Base-by-base conservation (phyloP, 1,140 invertebrate genomes). In the Nomia melanderi region DNA sequence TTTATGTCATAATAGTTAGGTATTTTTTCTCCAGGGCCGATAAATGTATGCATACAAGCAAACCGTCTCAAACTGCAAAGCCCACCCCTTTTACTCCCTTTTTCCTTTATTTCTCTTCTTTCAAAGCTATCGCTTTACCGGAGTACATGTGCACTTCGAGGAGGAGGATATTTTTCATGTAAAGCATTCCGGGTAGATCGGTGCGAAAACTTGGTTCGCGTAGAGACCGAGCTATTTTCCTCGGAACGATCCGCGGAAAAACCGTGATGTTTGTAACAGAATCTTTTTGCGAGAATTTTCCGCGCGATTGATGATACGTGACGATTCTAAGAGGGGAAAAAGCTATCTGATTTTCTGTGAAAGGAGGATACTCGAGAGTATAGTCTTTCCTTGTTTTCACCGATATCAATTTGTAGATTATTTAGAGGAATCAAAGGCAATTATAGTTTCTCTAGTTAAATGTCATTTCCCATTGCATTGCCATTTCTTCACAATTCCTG, bases 81-180 rank as follows among this genome's bases (percentile, higher is more conserved):
- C 62, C 27, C 50, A 25, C 25, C 36, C 47, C 47, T 23, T 54
- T 31, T n/a, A 8, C 60, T 7, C 20, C 7, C 31, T 65, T 65
- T 31, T 39, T 64, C n/a, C n/a, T 65, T 74, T 65, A 65, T 74
- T 74, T 74, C 71, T 65, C 31, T 65, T 33, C 23, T 62, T 56
- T 65, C 62, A 65, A 65, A 74, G 44, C 71, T 41, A 74, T 74
- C 71, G 33, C 47, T 56, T 29, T 11, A 6, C 36, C 9, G 47
- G n/a, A 41, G 64, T 74, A 65, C 62, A 65, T 54, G 50, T 56
- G 60, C 64, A 74, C 62, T 56, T 64, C 31, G 44, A 29, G 50
- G 27, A 41, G 41, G 53, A 65, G 33, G 50, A 74, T 74, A 74
- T 74, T 65, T 65, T 41, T 65, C 71, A 56, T 74, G 60, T 53